Percentiles rank a stretch among this genome's conserved stretches.
phyloP scores from a whole-genome alignment of 2,797 vertebrate genomes.

The Eutrigla gurnardus region DNA sequence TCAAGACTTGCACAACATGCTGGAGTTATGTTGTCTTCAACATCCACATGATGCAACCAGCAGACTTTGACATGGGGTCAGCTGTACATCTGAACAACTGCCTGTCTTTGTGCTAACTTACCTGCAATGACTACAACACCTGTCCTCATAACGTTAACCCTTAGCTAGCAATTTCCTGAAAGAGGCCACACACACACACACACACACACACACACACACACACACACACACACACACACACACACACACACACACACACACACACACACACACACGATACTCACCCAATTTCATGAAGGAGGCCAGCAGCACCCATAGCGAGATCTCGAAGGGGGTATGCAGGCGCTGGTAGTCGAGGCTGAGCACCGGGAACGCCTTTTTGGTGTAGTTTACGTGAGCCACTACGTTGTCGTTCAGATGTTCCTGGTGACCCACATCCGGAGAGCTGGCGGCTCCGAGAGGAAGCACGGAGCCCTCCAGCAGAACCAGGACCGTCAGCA shows the following conservation, averaged over 20 bases:
- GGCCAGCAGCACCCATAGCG: conserved; percentile 94
- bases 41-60: too few species aligned
- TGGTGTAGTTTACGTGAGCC: conserved; percentile 1
- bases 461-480: conserved; percentile 64
- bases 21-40: too few species aligned
- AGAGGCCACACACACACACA: too few species aligned
- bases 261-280: conserved; percentile 37
- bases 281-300: conserved; percentile 97
- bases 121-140: neutral
- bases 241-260: neutral
- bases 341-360: conserved; percentile 85
- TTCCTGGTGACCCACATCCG: conserved; percentile 18
- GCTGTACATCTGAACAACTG: neutral
- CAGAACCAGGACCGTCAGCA: conserved; percentile 63
- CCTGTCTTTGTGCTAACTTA: neutral
- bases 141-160: neutral
- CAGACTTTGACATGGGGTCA: neutral
- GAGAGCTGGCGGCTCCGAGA: conserved; percentile 67
- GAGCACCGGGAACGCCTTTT: conserved; percentile 92
- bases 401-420: fast-evolving
- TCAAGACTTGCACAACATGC: neutral
- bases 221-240: too few species aligned
- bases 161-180: conserved; percentile 25
- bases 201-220: neutral
- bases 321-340: conserved; percentile 88